Percentiles rank a stretch among this genome's conserved stretches.
phyloP scores from a whole-genome alignment of 2,888 invertebrate species.

The Aspidiotus destructor region DNA sequence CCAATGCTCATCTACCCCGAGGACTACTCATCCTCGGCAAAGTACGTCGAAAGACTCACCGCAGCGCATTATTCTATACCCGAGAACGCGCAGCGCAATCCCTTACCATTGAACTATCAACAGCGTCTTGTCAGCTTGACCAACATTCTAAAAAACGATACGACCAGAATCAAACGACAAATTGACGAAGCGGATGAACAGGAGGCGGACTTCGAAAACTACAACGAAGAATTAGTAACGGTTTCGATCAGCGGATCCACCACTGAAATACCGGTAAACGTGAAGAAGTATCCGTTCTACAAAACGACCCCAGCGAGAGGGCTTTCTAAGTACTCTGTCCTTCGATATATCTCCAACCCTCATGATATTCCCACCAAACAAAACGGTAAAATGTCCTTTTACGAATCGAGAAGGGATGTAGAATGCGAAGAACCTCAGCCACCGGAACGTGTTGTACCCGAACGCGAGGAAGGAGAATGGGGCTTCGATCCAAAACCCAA shows the following conservation, averaged over 20 bases:
- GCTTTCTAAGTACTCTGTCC: slow-evolving; percentile 50
- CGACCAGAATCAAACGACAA: slow-evolving; percentile 23
- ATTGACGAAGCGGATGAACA: background rate
- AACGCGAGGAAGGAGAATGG: slow-evolving; percentile 40
- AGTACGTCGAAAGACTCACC: slow-evolving; percentile 38
- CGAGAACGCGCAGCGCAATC: slow-evolving; percentile 33
- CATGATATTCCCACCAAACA: slow-evolving; percentile 53
- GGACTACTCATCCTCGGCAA: slow-evolving; percentile 32
- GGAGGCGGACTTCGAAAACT: background rate
- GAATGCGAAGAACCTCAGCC: slow-evolving; percentile 42
- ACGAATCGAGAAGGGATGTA: slow-evolving; percentile 48
- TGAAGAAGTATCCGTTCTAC: slow-evolving; percentile 59
- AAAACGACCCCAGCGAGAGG: slow-evolving; percentile 37
- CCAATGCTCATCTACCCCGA: slow-evolving; percentile 31
- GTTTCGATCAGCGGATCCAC: slow-evolving; percentile 36
- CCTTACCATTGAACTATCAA: slow-evolving; percentile 35
- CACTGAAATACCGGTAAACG: slow-evolving; percentile 36
- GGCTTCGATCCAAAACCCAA: slow-evolving; percentile 38
- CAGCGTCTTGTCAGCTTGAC: slow-evolving; percentile 36
- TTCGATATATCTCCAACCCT: slow-evolving; percentile 58
- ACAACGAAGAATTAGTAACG: slow-evolving; percentile 29
- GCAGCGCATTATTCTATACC: slow-evolving; percentile 37
- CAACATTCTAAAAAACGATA: slow-evolving; percentile 36
- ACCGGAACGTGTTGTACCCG: slow-evolving; percentile 39
- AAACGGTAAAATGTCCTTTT: slow-evolving; percentile 59